phyloP scores from a whole-genome alignment of 2,888 invertebrate genomes.

The Harpagoxenus sublaevis region DNA sequence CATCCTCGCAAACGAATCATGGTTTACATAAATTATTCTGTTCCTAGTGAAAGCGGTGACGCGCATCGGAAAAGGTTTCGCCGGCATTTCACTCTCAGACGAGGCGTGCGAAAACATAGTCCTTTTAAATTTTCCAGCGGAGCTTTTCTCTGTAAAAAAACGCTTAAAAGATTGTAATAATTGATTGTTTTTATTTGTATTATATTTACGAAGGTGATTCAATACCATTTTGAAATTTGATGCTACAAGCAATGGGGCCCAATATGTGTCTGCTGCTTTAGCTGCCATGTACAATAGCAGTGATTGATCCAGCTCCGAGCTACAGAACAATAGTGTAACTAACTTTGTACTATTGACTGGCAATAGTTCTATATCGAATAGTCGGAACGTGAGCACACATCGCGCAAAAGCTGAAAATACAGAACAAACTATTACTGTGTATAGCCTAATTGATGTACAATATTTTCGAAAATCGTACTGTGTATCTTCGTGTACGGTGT shows the following conservation, averaged over 20 bases:
- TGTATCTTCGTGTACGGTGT: background rate
- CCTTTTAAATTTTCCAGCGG: background rate
- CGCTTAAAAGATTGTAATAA: background rate
- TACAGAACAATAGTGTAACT: background rate
- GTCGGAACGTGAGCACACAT: background rate
- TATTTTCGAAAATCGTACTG: background rate
- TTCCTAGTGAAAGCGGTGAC: constrained; percentile 26
- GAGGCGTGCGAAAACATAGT: background rate
- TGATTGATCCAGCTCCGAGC: constrained; percentile 21
- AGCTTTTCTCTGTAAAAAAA: background rate
- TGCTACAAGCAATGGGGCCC: background rate
- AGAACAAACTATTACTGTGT: background rate
- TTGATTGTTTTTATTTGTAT: background rate
- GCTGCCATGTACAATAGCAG: constrained; percentile 5
- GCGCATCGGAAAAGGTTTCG: constrained; percentile 14
- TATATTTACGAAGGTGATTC: background rate
- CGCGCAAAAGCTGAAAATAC: background rate
- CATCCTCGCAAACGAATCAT: constrained; percentile 66
- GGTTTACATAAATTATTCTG: constrained; percentile 58
- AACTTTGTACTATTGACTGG: constrained; percentile 21
- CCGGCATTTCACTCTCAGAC: background rate
- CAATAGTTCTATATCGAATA: background rate
- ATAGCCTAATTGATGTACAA: background rate
- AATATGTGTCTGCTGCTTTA: background rate
- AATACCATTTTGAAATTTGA: background rate